Evolutionary conservation across 1,140 invertebrate species (phyloP), one percentile per base, ranked within the genome.

Genomic region (Drosophila navojoa): DNA sequence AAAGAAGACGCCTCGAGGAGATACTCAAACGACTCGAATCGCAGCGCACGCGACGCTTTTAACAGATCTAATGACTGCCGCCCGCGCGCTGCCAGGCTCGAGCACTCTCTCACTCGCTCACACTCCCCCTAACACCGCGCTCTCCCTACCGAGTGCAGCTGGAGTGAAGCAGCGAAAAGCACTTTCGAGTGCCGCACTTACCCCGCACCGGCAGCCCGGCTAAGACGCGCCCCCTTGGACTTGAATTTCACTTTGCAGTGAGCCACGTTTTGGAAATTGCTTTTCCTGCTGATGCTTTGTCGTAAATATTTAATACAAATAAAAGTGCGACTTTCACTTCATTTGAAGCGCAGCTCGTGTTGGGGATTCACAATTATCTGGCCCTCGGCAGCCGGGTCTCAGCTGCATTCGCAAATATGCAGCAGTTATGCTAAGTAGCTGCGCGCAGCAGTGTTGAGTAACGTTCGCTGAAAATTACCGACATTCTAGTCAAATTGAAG

Each of bases 1-100:
- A 91, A 79, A 80, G 90, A 42, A 75, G 90, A 77, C 90, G 90
- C 75, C 77, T 91, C 64, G 87, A 91, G 77, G 79, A 91, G 76
- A 91, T 91, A 81, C 90, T 91, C 75, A 87, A 91, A 25, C 74
- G 82, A 13, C 58, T 71, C 16, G 80, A 84, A 55, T 76, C 76
- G 29, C 64, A 54, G 66, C 76, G 74, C 44, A 66, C 76, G 47
- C 80, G 86, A 67, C 84, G 75, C 61, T 75, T 69, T 69, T 69
- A 68, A 44, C 16, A 5, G 45, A 61, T 61, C 42, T 61, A 64
- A 40, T 72, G 63, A 68, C 53, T 13, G 6, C 29, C 6, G 5
- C 15, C 27, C 29, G 4, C 27, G 32, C 16, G 40, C 64, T n/a
- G n/a, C 6, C 38, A 0, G 2, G n/a, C 19, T 22, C 19, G 1